Base-by-base conservation (phyloP, 1,140 invertebrate genomes). In the Ladona fulva region DNA sequence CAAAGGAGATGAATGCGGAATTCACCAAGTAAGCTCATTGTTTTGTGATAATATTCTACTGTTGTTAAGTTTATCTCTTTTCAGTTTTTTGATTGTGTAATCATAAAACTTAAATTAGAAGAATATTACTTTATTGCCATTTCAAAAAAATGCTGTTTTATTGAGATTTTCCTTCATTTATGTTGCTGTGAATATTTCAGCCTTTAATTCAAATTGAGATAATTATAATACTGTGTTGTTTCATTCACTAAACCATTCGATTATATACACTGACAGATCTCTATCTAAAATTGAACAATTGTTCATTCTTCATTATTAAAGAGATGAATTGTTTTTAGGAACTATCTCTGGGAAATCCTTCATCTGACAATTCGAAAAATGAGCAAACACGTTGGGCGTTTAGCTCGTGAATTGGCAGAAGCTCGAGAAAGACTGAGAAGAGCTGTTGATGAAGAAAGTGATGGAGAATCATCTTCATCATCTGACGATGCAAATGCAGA, bases 301-400 rank as follows among this genome's bases (percentile, higher is more conserved):
- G n/a, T n/a, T n/a, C n/a, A n/a, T 37, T 37, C 19, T 19, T 76
- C 24, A 22, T 11, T 5, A 19, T 25, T 3, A 25, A 29, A 22
- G n/a, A n/a, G n/a, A n/a, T n/a, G n/a, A n/a, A 42, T 78, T 42
- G n/a, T 79, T 82, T 83, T 29, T 79, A 92, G 91, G 82, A 90
- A 93, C 81, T 98, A 96, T 83, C 90, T 98, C n/a, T 99, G 97
- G 97, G 97, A 99, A 87, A 95, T 99, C 77, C 86, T 99, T 16
- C 96, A 99, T 85, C 86, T 96, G 74, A 98, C 96, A 0, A 97
- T 99, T 79, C 93, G 95, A 80, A 98, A 98, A 86, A 98, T 98
- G 92, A 96, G 95, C 82, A 96, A 96, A 83, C 95, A 98, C 83
- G 96, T 99, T 0, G 91, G 91, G 0, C 95, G 96, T 83, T 85